Evolutionary conservation across 2,113 vertebrate species (phyloP).

Genomic region (Callaeas wilsoni): DNA sequence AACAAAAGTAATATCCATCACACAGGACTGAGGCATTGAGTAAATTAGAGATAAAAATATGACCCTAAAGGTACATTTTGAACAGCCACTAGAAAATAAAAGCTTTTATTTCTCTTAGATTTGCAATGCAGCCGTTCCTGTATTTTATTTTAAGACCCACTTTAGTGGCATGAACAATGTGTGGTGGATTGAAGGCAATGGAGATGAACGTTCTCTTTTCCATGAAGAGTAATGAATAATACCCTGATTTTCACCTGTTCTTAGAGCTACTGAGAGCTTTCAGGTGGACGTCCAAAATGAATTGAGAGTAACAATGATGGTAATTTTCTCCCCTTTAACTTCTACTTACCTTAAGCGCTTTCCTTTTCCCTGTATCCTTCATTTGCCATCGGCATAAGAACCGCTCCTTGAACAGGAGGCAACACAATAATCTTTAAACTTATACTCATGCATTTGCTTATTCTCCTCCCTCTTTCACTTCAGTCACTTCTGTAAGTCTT

Average conservation of each 20-base stretch:
- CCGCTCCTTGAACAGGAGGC: background rate
- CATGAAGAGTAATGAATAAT: background rate
- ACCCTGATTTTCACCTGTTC: background rate
- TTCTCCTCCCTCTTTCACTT: background rate
- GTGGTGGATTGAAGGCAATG: background rate
- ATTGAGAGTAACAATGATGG: background rate
- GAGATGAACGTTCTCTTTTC: background rate
- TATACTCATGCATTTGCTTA: background rate
- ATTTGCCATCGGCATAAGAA: background rate
- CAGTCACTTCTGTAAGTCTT: background rate
- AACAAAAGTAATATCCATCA: background rate
- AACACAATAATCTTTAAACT: background rate
- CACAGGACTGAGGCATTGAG: background rate
- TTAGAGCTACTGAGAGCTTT: background rate
- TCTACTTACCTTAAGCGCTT: background rate
- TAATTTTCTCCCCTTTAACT: background rate
- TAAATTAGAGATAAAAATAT: background rate
- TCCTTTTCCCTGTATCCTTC: background rate
- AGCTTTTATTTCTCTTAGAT: background rate
- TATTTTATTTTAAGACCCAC: background rate
- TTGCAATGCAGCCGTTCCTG: background rate
- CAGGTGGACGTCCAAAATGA: background rate
- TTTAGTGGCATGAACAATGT: background rate
- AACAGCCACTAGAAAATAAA: background rate
- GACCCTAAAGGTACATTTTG: background rate